These are phyloP conservation scores for Tenthredo distinguenda DNA, from an alignment of 2,888 invertebrate genomes.

Conservation along the genomic window DNA sequence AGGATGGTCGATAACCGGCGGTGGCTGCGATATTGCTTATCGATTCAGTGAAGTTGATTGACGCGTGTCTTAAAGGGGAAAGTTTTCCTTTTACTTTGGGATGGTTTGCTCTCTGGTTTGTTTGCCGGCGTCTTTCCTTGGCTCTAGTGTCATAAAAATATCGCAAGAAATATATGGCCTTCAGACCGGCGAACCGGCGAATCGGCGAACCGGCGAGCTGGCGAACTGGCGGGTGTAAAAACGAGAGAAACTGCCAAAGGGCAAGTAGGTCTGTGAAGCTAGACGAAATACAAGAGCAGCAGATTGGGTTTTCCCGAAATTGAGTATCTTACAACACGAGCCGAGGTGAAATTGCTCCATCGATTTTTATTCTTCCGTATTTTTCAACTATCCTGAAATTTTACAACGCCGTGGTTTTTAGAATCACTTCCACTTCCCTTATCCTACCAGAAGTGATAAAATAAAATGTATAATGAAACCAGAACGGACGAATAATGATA, in stretches of 20 bases:
- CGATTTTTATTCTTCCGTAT: slow-evolving; percentile 2
- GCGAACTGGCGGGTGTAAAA: slow-evolving; percentile 12
- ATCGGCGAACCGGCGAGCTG: not conserved
- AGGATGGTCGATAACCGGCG: slow-evolving; percentile 59
- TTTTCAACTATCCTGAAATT: not conserved
- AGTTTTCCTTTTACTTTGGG: slow-evolving; percentile 24
- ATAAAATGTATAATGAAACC: not conserved
- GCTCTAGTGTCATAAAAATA: slow-evolving; percentile 36
- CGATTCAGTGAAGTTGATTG: slow-evolving; percentile 57
- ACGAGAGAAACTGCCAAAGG: slow-evolving; percentile 31
- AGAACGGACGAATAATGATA: not conserved
- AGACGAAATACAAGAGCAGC: slow-evolving; percentile 27
- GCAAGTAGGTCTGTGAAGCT: slow-evolving; percentile 6
- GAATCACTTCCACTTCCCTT: not conserved
- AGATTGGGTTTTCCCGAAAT: slow-evolving; percentile 47
- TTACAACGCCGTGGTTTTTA: not conserved
- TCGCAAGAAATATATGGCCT: slow-evolving; percentile 23
- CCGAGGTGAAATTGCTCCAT: slow-evolving; percentile 27
- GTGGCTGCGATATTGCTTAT: slow-evolving; percentile 69
- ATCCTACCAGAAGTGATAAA: not conserved
- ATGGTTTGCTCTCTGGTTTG: slow-evolving; percentile 36
- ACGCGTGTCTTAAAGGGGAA: slow-evolving; percentile 35
- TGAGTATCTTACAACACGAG: slow-evolving; percentile 24
- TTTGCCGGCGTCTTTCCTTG: slow-evolving; percentile 11
- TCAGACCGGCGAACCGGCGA: not conserved